Conservation (phyloP, 2,113 vertebrate species). For the Cavia porcellus region DNA sequence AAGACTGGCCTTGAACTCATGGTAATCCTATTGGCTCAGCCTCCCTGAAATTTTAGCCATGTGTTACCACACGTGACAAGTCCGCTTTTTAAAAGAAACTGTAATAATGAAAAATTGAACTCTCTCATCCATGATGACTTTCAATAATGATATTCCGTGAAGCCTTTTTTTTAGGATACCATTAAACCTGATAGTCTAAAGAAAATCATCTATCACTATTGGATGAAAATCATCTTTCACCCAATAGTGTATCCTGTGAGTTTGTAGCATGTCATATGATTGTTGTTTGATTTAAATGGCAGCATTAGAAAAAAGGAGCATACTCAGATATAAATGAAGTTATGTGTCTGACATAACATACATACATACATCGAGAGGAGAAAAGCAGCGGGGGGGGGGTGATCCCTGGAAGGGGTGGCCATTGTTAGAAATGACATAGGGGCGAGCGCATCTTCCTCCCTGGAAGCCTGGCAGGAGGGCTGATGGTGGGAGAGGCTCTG, state of each 20-base stretch:
- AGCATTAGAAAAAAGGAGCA: neutral
- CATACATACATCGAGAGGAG: neutral
- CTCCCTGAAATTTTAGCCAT: neutral
- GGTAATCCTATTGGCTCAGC: neutral
- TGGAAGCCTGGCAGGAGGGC: neutral
- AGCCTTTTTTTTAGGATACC: neutral
- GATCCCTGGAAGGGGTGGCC: neutral
- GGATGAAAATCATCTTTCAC: neutral
- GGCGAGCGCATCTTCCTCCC: neutral
- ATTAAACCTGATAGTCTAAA: neutral
- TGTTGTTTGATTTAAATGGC: neutral
- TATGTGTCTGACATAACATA: neutral
- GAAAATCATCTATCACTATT: neutral
- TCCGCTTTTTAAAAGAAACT: neutral
- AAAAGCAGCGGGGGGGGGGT: neutral
- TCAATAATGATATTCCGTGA: neutral
- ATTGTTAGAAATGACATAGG: neutral
- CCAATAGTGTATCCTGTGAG: neutral
- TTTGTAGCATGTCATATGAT: neutral
- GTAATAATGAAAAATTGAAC: neutral
- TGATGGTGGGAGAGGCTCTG: neutral
- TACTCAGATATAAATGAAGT: neutral
- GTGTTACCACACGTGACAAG: neutral
- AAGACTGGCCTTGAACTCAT: neutral
- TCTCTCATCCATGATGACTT: neutral